Evolutionary conservation across 1,140 invertebrate genomes (phyloP).

Genomic region (Euwallacea fornicatus): DNA sequence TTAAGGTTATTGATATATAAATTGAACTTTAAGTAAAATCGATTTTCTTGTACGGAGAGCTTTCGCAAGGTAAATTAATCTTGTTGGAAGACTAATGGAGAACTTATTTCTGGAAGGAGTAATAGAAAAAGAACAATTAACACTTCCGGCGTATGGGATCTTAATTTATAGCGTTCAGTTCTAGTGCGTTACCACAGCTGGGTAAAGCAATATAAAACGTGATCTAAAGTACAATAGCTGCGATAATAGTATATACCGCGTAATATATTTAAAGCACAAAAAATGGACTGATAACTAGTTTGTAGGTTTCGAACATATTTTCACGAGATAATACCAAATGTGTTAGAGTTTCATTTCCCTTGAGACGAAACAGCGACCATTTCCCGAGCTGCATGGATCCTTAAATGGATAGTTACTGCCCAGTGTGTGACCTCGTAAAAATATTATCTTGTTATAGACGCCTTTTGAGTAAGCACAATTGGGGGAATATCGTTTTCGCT

Average conservation of each 20-base stretch:
- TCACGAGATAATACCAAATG: conserved; percentile 47
- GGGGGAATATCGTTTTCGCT: too few species aligned
- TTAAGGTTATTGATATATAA: conserved; percentile 24
- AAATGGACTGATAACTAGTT: conserved; percentile 41
- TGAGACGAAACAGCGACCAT: conserved; percentile 47
- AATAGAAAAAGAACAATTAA: conserved; percentile 19
- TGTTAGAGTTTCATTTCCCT: conserved; percentile 48
- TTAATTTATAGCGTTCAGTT: background rate
- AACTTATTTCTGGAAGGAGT: conserved; percentile 4
- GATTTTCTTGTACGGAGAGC: conserved; percentile 11
- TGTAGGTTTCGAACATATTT: conserved; percentile 47
- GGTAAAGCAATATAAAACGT: conserved; percentile 13
- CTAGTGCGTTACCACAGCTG: background rate
- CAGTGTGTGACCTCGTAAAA: conserved; percentile 47
- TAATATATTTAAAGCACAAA: conserved; percentile 23
- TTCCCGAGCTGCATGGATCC: conserved; percentile 44
- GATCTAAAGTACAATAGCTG: background rate
- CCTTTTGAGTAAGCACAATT: conserved; percentile 14
- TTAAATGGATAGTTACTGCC: conserved; percentile 49
- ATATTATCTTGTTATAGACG: conserved; percentile 48
- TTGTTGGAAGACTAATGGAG: conserved; percentile 20
- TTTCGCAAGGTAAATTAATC: conserved; percentile 13
- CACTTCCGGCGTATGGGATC: background rate
- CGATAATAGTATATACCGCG: conserved; percentile 9
- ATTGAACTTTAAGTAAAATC: conserved; percentile 18